Evolutionary conservation across 2,113 vertebrate species (phyloP), one percentile per base, ranked within the genome.

Genomic region (Trinectes maculatus): DNA sequence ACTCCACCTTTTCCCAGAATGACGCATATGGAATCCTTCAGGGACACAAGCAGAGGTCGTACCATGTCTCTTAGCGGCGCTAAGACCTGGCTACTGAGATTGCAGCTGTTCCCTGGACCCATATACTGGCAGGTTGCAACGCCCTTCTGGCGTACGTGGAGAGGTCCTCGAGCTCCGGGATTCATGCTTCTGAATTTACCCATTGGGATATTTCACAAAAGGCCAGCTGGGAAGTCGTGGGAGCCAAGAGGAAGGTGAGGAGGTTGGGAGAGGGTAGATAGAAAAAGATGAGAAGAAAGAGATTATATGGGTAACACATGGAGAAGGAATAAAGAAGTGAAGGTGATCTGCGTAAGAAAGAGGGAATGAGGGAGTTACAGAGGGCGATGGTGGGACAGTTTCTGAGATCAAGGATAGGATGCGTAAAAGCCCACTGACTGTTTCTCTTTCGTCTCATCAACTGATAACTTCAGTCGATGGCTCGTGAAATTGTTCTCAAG

Each of bases 131-230:
- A 70, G 65, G 52, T 63, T 72, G 62, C 43, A 29, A 53, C 62
- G 24, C 52, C 79, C 68, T 73, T 83, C 75, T 82, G 80, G 76
- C 60, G 28, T 70, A 70, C 61, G 46, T 64, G 4, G 28, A 64
- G 28, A 19, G 0, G 54, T 56, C 60, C 39, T 13, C 11, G 19
- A 52, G 72, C 56, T 56, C 71, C 49, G 80, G 53, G 75, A 74
- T 56, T 39, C 33, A 49, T 69, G 66, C 51, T 77, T 84, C 68
- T 85, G 84, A 88, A 71, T 56, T 47, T 74, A 72, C 72, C 80
- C 71, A 77, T 48, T 52, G 66, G 61, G 82, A 71, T 78, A 74
- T 87, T 88, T 84, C 78, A 85, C 80, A 88, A 85, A 60, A 85
- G 55, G 52, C 85, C 82, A 80, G 61, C 68, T 77, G 84, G 84